Conservation (phyloP, 2,797 vertebrate species). For the Babyrousa celebensis region DNA sequence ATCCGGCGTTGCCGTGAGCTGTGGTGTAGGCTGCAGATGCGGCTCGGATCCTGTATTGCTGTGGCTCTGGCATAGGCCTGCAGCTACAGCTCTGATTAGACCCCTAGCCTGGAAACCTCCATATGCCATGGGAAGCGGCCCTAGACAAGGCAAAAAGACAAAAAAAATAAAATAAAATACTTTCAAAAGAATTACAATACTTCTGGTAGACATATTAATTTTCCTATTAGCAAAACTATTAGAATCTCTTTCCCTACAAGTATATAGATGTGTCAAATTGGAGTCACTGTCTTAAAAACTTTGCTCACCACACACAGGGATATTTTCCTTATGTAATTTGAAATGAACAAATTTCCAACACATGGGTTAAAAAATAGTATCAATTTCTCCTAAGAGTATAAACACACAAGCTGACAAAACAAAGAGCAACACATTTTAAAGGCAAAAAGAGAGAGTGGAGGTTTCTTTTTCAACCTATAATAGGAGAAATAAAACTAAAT, state of each 20-base stretch:
- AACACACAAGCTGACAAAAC: slow-evolving; percentile 68
- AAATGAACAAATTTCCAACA: background rate
- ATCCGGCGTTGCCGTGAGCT: too few relatives aligned
- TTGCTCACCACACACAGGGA: background rate
- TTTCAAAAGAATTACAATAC: background rate
- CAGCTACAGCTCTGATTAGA: too few relatives aligned
- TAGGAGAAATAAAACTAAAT: slow-evolving; percentile 46
- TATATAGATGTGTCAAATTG: background rate
- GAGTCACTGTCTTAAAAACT: slow-evolving; percentile 5
- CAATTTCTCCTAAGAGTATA: background rate
- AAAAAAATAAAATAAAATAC: slow-evolving; percentile 50
- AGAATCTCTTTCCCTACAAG: slow-evolving; percentile 3
- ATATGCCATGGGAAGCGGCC: too few relatives aligned
- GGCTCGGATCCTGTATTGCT: too few relatives aligned
- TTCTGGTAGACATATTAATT: background rate
- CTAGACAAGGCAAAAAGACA: too few relatives aligned
- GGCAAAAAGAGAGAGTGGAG: background rate
- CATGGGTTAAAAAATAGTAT: background rate
- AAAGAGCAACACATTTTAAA: slow-evolving; percentile 31
- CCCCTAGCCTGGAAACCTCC: too few relatives aligned
- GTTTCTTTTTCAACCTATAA: background rate
- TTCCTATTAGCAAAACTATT: slow-evolving; percentile 36
- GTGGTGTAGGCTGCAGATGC: too few relatives aligned
- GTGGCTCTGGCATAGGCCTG: too few relatives aligned
- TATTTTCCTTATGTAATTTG: slow-evolving; percentile 8